Evolutionary conservation across 2,888 invertebrate species (phyloP).

Genomic region (Clivina fossor): DNA sequence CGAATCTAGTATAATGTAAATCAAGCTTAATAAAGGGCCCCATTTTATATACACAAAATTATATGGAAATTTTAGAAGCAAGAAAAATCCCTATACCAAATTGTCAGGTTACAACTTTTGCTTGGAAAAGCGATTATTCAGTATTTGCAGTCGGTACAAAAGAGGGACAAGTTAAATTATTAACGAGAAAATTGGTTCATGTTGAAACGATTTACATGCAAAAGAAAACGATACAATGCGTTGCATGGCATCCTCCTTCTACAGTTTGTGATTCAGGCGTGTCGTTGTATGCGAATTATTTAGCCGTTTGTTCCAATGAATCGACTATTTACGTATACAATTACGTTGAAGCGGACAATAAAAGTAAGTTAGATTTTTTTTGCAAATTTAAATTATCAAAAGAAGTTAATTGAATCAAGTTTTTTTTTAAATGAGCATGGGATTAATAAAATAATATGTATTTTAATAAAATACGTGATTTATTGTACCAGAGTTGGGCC

Average conservation of each 20-base stretch:
- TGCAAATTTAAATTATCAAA: no score
- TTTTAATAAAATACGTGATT: no score
- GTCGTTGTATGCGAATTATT: conserved; percentile 62
- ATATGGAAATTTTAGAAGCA: conserved; percentile 45
- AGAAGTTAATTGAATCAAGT: neutral
- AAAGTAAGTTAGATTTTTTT: no score
- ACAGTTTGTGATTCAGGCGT: conserved; percentile 58
- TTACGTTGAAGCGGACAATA: conserved; percentile 39
- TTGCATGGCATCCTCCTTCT: conserved; percentile 74
- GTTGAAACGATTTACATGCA: conserved; percentile 53
- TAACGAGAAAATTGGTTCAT: conserved; percentile 41
- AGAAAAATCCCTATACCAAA: conserved; percentile 47
- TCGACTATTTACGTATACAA: conserved; percentile 58
- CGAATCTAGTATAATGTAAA: no score
- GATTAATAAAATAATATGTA: neutral
- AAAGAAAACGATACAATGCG: conserved; percentile 65
- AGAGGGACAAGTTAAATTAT: conserved; percentile 60
- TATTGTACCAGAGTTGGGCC: neutral
- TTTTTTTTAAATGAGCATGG: neutral
- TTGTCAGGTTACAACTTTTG: conserved; percentile 56
- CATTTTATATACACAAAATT: conserved; percentile 4
- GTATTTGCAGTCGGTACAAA: conserved; percentile 64
- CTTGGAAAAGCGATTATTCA: conserved; percentile 63
- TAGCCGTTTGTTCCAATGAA: conserved; percentile 64
- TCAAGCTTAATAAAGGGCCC: no score